Conservation (phyloP, 1,140 invertebrate species). For the Ostrea edulis region DNA sequence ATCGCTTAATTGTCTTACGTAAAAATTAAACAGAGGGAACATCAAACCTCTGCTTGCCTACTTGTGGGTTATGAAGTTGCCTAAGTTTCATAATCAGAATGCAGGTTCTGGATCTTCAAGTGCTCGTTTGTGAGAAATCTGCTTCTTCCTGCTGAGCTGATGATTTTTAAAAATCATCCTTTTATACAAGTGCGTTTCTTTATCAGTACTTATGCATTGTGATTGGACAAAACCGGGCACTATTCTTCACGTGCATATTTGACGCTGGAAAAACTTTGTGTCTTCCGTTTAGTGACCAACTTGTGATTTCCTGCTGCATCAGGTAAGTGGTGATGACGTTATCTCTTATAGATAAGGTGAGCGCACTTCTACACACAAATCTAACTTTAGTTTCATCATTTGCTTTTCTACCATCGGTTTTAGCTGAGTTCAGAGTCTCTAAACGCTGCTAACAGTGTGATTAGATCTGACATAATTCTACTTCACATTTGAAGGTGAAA, state of each 20-base stretch:
- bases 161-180: neutral
- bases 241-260: too few species aligned
- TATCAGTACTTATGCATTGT: neutral
- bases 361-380: neutral
- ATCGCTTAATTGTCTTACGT: neutral
- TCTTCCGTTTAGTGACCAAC: neutral
- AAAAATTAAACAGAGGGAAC: neutral
- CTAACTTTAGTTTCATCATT: neutral
- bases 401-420: neutral
- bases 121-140: neutral
- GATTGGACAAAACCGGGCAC: too few species aligned
- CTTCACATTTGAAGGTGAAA: neutral
- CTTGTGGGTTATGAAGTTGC: neutral
- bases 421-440: slow-evolving; percentile 16
- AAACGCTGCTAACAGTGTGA: neutral
- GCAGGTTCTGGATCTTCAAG: neutral
- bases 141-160: neutral
- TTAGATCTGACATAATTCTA: neutral
- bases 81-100: neutral
- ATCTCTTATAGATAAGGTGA: neutral
- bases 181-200: neutral
- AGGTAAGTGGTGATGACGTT: neutral
- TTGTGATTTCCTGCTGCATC: neutral
- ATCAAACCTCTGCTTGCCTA: neutral
- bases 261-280: too few species aligned